Percentiles rank a stretch among this genome's conserved stretches.
Conservation (phyloP, 1,140 invertebrate genomes). For the Heliconius melpomene region DNA sequence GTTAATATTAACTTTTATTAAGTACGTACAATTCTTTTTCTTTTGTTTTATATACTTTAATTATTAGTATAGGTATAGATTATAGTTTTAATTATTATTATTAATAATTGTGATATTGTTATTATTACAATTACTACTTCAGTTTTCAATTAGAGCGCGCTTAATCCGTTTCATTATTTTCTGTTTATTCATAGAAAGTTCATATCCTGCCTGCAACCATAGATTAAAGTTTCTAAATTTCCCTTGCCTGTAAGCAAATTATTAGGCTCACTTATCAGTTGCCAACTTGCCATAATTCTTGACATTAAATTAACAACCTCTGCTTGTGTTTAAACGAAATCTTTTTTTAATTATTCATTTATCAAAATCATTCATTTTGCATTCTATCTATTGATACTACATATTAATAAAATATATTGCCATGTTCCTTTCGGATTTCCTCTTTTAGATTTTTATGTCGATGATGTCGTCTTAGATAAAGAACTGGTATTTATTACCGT, state of each 20-base stretch:
- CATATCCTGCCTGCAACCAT: slow-evolving; percentile 53
- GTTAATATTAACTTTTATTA: slow-evolving; percentile 45
- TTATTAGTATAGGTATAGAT: too few species aligned
- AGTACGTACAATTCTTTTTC: neutral
- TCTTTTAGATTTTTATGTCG: slow-evolving; percentile 22
- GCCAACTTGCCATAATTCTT: slow-evolving; percentile 49
- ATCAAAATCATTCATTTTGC: neutral
- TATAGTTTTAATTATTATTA: neutral
- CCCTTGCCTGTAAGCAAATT: slow-evolving; percentile 49
- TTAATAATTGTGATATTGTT: neutral
- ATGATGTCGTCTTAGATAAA: slow-evolving; percentile 21
- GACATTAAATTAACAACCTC: slow-evolving; percentile 41
- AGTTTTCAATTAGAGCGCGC: neutral
- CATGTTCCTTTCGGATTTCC: slow-evolving; percentile 12
- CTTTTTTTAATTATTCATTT: neutral
- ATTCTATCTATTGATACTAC: neutral
- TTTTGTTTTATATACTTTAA: neutral
- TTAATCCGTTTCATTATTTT: neutral
- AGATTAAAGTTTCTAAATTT: slow-evolving; percentile 64
- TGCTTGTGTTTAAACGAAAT: neutral
- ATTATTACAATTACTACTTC: too few species aligned
- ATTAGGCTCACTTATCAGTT: too few species aligned
- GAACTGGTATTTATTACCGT: slow-evolving; percentile 26
- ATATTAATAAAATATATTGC: slow-evolving; percentile 2
- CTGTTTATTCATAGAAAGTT: slow-evolving; percentile 49